These are phyloP conservation scores for Periparus ater DNA, from an alignment of 2,797 vertebrate species.

Conservation along the genomic window DNA sequence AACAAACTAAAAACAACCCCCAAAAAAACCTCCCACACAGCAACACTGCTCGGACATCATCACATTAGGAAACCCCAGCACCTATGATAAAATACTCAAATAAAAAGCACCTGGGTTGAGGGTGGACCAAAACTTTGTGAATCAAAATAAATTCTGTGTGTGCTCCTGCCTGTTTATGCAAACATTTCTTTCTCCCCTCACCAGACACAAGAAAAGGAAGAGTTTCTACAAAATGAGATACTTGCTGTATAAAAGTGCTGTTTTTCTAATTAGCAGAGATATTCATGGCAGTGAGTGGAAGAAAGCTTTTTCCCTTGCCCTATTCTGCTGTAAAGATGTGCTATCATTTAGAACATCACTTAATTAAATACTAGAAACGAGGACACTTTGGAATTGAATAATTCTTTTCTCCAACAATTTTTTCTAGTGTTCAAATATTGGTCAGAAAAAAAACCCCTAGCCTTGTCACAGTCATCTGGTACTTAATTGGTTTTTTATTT, in stretches of 20 bases:
- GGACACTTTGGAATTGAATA: slow-evolving; percentile 57
- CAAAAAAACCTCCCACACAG: not conserved
- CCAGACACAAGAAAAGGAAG: slow-evolving; percentile 13
- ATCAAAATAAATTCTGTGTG: not conserved
- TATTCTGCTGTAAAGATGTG: slow-evolving; percentile 35
- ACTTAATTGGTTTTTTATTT: slow-evolving; percentile 46
- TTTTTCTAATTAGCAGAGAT: slow-evolving; percentile 57
- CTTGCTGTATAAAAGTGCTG: not conserved
- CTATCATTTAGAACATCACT: slow-evolving; percentile 62
- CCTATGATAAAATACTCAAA: not conserved
- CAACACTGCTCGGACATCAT: fast-evolving
- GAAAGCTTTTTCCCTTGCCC: not conserved
- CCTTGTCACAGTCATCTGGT: slow-evolving; percentile 34
- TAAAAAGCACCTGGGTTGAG: not conserved
- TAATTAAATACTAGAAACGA: slow-evolving; percentile 66
- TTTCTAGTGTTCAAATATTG: slow-evolving; percentile 53
- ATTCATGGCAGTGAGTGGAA: slow-evolving; percentile 3
- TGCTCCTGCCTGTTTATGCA: not conserved
- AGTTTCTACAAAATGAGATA: slow-evolving; percentile 5
- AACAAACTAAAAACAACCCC: not conserved
- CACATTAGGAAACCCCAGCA: not conserved
- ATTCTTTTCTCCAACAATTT: slow-evolving; percentile 34
- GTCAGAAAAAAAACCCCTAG: not conserved
- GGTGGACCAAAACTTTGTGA: not conserved
- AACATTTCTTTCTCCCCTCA: not conserved